Conservation (phyloP, 2,888 invertebrate species). For the Xylocampa areola region DNA sequence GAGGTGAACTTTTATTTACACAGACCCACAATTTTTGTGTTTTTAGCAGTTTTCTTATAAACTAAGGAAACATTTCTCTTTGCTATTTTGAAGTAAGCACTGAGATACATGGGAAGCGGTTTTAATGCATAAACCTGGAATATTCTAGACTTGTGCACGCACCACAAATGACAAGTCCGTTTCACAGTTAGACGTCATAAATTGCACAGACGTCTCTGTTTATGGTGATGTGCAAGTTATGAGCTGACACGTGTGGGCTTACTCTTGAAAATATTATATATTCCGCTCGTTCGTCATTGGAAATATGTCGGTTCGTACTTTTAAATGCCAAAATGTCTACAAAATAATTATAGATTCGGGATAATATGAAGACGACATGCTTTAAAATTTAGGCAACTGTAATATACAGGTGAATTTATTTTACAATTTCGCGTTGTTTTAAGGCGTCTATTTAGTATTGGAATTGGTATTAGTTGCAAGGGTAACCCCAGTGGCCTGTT, state of each 20-base stretch:
- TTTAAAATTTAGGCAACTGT: no score
- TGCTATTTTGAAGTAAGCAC: slow-evolving; percentile 18
- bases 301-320: no score
- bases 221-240: slow-evolving; percentile 39
- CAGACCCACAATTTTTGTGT: no score
- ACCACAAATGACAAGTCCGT: slow-evolving; percentile 76
- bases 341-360: no score
- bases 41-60: slow-evolving; percentile 13
- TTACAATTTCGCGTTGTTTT: no score
- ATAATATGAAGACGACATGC: no score
- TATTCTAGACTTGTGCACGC: slow-evolving; percentile 64
- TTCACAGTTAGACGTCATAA: slow-evolving; percentile 77
- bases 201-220: slow-evolving; percentile 76
- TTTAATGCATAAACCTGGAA: slow-evolving; percentile 62
- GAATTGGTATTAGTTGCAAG: no score
- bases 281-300: no score
- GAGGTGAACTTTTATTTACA: background rate
- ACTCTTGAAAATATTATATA: background rate
- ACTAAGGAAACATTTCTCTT: slow-evolving; percentile 14
- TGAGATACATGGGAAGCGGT: slow-evolving; percentile 17
- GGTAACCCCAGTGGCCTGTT: no score
- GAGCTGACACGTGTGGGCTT: slow-evolving; percentile 9
- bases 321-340: no score
- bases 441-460: no score
- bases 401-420: no score